Base-by-base conservation (phyloP, 2,113 vertebrate species). In the Gasterosteus nipponicus region DNA sequence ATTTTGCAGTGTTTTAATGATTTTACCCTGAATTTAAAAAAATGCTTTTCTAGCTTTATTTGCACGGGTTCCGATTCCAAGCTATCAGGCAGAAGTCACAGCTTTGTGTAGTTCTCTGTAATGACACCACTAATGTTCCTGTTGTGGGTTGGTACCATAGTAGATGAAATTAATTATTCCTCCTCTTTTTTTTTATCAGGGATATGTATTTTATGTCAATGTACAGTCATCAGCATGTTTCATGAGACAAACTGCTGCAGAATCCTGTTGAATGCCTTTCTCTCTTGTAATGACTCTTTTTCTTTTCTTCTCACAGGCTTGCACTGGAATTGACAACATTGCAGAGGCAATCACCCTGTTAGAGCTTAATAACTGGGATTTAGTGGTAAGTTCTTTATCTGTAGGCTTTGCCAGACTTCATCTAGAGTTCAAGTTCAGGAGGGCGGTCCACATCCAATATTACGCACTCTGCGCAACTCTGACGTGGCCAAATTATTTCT, bases 301-400 rank as follows among this genome's bases (percentile, higher is more conserved):
- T 61, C 59, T 81, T 61, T 46, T 67, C 29, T 81, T 51, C 87
- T 89, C 90, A 69, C 71, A 99, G 98, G 97, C 97, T 42, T 99
- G 98, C 94, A 99, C 98, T 85, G 98, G 98, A 89, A 99, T 99
- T 92, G 98, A 99, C 95, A 98, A 99, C 94, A 99, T 99, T 85
- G 98, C 98, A 87, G 98, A 99, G 93, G 98, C 98, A 92, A 99
- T 99, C 93, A 97, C 98, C 51, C 93, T 99, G 89, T 96, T 99
- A 90, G 98, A 99, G 92, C 97, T 97, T 91, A 99, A 99, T 95
- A 99, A 99, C 94, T 99, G 98, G 98, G 98, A 99, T 94, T 95
- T 99, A 95, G 96, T 99, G 96, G 98, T 99, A 96, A 97, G 98
- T 97, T 84, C 53, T 77, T 85, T 87, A 87, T 77, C 71, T 67